A percentile compares a stretch with the other conserved stretches of the same genome.
These are phyloP conservation scores for Aphidoletes aphidimyza DNA, from an alignment of 2,888 invertebrate species.

Conservation along the genomic window DNA sequence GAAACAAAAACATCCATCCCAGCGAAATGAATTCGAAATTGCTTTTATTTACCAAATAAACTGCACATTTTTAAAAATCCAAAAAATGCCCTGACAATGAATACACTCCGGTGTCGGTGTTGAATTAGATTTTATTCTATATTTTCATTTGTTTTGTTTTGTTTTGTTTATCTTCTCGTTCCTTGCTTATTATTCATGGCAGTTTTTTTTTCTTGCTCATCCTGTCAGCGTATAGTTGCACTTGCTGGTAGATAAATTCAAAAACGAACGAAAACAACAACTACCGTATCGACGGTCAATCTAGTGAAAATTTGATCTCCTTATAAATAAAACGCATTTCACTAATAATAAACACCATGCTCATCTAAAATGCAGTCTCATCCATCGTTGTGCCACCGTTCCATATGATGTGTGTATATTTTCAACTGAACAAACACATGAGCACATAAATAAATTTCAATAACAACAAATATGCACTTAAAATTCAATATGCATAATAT, in stretches of 20 bases:
- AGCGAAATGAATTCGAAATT: constrained; percentile 1
- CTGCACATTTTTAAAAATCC: constrained; percentile 13
- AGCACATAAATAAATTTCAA: constrained; percentile 34
- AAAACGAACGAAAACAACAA: background rate
- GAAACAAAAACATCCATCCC: background rate
- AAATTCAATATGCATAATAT: constrained; percentile 44
- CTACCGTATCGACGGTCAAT: background rate
- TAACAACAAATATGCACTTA: constrained; percentile 49
- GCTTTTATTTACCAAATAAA: constrained; percentile 9
- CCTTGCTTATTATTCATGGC: constrained; percentile 19
- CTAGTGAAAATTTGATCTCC: constrained; percentile 25
- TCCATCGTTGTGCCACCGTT: background rate
- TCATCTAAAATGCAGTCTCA: background rate
- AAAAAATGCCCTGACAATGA: constrained; percentile 35
- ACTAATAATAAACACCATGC: background rate
- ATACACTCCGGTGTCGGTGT: background rate
- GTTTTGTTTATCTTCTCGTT: background rate
- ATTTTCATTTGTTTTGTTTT: background rate
- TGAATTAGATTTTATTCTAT: background rate
- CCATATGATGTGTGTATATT: background rate
- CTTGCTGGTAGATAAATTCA: no score
- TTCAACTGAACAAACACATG: background rate
- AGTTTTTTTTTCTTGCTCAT: background rate
- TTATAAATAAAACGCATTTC: background rate
- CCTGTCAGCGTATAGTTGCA: no score